These are phyloP conservation scores for Diplogasteroides magnus DNA, from an alignment of 1,140 invertebrate genomes.

Conservation along the genomic window DNA sequence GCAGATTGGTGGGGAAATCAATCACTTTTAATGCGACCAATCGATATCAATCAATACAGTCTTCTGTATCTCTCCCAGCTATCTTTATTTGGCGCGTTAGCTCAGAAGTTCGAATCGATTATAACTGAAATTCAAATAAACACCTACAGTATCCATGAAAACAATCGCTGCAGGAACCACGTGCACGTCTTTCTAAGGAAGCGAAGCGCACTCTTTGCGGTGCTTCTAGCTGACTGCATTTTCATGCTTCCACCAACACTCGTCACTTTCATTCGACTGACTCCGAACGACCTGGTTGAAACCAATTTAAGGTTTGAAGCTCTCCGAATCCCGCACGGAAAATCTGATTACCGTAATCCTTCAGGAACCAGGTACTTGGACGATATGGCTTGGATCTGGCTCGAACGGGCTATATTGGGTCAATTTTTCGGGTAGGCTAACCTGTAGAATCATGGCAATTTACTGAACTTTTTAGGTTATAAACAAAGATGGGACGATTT, in stretches of 20 bases:
- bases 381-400: neutral
- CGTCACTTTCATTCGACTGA: neutral
- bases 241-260: neutral
- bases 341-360: neutral
- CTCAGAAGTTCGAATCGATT: neutral
- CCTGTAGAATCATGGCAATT: no score
- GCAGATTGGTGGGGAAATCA: neutral
- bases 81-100: no score
- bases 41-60: no score
- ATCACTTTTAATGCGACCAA: neutral
- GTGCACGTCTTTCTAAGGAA: neutral
- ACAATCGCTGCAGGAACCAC: neutral
- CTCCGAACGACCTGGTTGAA: neutral
- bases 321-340: neutral
- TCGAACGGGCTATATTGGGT: neutral
- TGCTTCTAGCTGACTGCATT: neutral
- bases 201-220: neutral
- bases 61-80: no score
- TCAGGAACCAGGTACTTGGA: neutral
- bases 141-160: neutral
- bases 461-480: neutral
- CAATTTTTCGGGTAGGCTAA: neutral
- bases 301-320: neutral
- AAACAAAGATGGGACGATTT: neutral
- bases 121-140: neutral